Percentiles rank a stretch among this genome's conserved stretches.
These are phyloP conservation scores for Reticulitermes lucifugus DNA, from an alignment of 2,888 invertebrate species.

Conservation along the genomic window DNA sequence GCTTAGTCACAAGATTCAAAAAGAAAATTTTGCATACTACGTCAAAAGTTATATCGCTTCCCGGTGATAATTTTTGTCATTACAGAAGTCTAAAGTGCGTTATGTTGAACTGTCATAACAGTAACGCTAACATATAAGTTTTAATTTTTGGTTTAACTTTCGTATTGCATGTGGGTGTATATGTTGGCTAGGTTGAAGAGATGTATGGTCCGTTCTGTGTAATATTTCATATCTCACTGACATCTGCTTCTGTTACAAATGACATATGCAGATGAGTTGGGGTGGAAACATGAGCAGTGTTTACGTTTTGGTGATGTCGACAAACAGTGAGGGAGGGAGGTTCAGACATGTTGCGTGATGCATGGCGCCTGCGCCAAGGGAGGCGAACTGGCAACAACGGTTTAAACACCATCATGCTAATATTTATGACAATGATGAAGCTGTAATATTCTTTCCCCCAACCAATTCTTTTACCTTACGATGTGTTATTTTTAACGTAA, in stretches of 20 bases:
- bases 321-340: slow-evolving; percentile 21
- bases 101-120: not conserved
- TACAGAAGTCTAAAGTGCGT: not conserved
- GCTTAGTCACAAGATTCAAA: not conserved
- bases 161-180: not conserved
- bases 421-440: slow-evolving; percentile 41
- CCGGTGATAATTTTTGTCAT: not conserved
- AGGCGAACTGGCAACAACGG: not conserved
- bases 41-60: not conserved
- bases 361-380: not conserved
- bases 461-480: not conserved
- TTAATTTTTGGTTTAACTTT: not conserved
- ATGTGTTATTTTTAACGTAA: slow-evolving; percentile 13
- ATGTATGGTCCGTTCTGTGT: not conserved
- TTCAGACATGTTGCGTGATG: not conserved
- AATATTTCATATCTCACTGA: slow-evolving; percentile 39
- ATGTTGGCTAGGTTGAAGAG: not conserved
- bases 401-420: not conserved
- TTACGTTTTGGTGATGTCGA: slow-evolving; percentile 17
- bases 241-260: not conserved
- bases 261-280: not conserved
- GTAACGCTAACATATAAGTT: not conserved
- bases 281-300: slow-evolving; percentile 16
- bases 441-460: slow-evolving; percentile 13
- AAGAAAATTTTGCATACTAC: not conserved